Evolutionary conservation across 2,113 vertebrate genomes (phyloP).

Genomic region (Platycercus adscitus): DNA sequence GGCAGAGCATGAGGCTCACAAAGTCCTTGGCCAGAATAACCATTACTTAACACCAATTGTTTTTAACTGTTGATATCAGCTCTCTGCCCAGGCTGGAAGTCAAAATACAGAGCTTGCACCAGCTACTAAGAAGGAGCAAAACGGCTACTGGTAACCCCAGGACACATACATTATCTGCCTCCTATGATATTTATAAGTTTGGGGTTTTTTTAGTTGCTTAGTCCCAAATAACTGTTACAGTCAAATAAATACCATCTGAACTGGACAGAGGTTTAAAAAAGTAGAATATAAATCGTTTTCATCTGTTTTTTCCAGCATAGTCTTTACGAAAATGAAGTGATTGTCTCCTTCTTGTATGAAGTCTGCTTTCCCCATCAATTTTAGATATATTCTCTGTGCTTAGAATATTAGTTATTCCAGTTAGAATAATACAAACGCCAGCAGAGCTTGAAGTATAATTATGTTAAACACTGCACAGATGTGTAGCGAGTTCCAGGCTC

Average conservation of each 20-base stretch:
- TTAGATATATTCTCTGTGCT: neutral
- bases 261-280: neutral
- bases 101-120: too few species aligned
- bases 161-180: neutral
- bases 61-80: too few species aligned
- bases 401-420: slow-evolving; percentile 1
- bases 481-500: neutral
- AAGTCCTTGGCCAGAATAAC: too few species aligned
- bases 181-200: neutral
- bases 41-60: too few species aligned
- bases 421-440: neutral
- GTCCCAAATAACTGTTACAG: neutral
- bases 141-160: too few species aligned
- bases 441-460: slow-evolving; percentile 28
- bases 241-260: neutral
- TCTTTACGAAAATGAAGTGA: neutral
- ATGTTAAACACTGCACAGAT: slow-evolving; percentile 42
- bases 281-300: neutral
- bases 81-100: too few species aligned
- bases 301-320: neutral
- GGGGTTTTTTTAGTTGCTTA: neutral
- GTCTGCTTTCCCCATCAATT: neutral
- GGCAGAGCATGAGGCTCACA: too few species aligned
- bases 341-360: neutral
- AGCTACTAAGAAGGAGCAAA: too few species aligned